A percentile compares a stretch with the other conserved stretches of the same genome.
Evolutionary conservation across 2,797 vertebrate genomes (phyloP).

Genomic region (Echeneis naucrates): DNA sequence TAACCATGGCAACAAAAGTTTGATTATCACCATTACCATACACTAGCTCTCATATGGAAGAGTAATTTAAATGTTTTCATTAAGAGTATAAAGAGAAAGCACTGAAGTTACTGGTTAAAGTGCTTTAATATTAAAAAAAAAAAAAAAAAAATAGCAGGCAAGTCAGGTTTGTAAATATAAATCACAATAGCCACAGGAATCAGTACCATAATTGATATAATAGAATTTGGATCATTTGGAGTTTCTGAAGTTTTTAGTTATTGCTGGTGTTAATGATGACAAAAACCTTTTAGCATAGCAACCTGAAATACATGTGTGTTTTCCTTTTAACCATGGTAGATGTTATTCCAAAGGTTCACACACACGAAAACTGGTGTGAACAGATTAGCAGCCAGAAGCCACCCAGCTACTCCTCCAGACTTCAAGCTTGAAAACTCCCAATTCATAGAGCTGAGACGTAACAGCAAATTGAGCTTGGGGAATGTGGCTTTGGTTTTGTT

Average conservation of each 20-base stretch:
- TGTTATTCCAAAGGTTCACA: conserved; percentile 18
- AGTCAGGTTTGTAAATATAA: not conserved
- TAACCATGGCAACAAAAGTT: too few relatives aligned
- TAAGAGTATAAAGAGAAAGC: not conserved
- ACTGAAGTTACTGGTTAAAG: not conserved
- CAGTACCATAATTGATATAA: not conserved
- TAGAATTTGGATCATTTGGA: not conserved
- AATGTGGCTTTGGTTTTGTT: conserved; percentile 88
- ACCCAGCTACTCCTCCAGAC: conserved; percentile 79
- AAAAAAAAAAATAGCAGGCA: not conserved
- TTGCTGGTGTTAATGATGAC: not conserved
- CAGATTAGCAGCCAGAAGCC: conserved; percentile 77
- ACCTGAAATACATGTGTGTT: not conserved
- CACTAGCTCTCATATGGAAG: not conserved
- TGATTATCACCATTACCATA: not conserved
- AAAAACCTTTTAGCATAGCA: not conserved
- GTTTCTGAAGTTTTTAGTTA: not conserved
- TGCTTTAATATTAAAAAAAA: not conserved
- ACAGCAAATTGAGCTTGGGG: conserved; percentile 89
- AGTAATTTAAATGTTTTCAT: not conserved
- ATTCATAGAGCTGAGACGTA: conserved; percentile 86
- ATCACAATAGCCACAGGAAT: not conserved
- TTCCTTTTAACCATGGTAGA: not conserved
- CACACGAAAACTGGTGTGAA: conserved; percentile 51
- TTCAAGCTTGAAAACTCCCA: conserved; percentile 82